Percentiles rank a stretch among this genome's conserved stretches.
These are phyloP conservation scores for Ammodytes dubius DNA, from an alignment of 2,113 vertebrate species.

Conservation along the genomic window DNA sequence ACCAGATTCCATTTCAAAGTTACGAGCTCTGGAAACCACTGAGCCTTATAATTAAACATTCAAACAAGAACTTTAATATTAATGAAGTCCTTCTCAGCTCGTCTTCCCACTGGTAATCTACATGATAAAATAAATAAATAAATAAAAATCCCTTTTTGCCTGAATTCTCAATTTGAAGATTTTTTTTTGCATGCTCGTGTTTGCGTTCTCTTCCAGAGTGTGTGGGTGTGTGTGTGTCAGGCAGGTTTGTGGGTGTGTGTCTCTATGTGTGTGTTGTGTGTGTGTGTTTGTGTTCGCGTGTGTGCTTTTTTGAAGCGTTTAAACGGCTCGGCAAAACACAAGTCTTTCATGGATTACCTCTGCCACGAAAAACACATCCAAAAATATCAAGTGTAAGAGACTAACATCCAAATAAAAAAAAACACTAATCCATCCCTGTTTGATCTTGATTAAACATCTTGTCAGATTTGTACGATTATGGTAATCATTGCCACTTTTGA, in stretches of 20 bases:
- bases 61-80: slow-evolving; percentile 74
- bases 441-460: slow-evolving; percentile 79
- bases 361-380: slow-evolving; percentile 17
- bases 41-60: slow-evolving; percentile 76
- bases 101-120: slow-evolving; percentile 41
- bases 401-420: slow-evolving; percentile 51
- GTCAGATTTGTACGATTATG: slow-evolving; percentile 80
- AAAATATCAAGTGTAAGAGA: slow-evolving; percentile 45
- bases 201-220: not conserved
- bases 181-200: not conserved
- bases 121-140: not conserved
- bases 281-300: not conserved
- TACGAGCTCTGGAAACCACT: slow-evolving; percentile 65
- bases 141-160: not conserved
- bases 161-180: not conserved
- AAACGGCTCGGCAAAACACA: slow-evolving; percentile 36
- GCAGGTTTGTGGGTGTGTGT: not conserved
- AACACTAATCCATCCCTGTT: slow-evolving; percentile 72
- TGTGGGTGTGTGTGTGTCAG: slow-evolving; percentile 25
- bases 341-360: slow-evolving; percentile 67
- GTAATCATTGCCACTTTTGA: slow-evolving; percentile 73
- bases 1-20: slow-evolving; percentile 71
- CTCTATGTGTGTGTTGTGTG: too few species aligned
- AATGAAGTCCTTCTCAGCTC: slow-evolving; percentile 53
- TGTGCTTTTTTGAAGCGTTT: not conserved